Conservation (phyloP, 2,113 vertebrate genomes). For the Prinia subflava region DNA sequence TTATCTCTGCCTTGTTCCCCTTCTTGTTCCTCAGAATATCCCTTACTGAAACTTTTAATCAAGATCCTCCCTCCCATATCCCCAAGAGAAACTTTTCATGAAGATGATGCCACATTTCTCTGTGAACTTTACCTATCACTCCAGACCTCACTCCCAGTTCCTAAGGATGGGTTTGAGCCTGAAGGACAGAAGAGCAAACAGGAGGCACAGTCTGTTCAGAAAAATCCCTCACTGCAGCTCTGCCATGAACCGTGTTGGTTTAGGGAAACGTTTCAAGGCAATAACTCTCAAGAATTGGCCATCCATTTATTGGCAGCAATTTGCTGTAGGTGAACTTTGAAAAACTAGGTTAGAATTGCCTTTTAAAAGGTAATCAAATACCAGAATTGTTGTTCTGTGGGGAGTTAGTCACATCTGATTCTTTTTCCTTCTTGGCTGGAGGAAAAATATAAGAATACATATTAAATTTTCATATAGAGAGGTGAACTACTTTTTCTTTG, state of each 20-base stretch:
- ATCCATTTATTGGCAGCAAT: not conserved
- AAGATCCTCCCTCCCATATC: not conserved
- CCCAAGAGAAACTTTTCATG: not conserved
- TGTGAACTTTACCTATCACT: not conserved
- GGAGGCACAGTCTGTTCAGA: not conserved
- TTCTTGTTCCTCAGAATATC: not conserved
- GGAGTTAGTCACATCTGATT: not conserved
- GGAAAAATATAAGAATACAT: not conserved
- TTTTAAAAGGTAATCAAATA: not conserved
- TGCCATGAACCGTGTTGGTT: slow-evolving; percentile 7
- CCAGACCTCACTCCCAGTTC: not conserved
- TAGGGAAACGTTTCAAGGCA: not conserved
- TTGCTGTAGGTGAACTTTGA: not conserved
- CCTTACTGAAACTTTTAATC: not conserved
- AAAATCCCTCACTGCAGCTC: not conserved
- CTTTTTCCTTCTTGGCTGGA: not conserved
- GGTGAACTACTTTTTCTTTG: not conserved
- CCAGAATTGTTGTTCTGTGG: not conserved
- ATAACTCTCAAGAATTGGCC: not conserved
- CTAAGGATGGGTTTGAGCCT: not conserved
- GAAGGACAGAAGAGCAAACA: not conserved
- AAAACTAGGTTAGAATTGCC: not conserved
- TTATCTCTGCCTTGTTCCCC: not conserved
- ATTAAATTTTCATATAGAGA: not conserved
- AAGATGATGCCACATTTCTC: not conserved